Percentiles rank a stretch among this genome's conserved stretches.
Conservation (phyloP, 2,888 invertebrate species). For the Athetis lepigone region DNA sequence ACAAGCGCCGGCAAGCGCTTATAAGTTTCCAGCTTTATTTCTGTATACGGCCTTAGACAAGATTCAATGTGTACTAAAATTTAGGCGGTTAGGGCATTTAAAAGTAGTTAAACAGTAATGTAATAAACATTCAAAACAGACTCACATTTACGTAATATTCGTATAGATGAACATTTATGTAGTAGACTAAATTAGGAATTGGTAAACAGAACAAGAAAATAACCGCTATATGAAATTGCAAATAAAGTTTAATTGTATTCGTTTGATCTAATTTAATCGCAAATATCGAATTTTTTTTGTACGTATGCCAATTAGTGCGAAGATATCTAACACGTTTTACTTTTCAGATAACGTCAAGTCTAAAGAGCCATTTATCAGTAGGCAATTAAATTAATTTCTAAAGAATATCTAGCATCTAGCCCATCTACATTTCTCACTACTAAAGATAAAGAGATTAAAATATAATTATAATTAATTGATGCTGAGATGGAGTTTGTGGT, state of each 20-base stretch:
- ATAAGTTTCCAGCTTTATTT: no score
- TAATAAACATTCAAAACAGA: no score
- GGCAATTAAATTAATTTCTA: constrained; percentile 16
- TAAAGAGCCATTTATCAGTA: constrained; percentile 19
- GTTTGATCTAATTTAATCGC: not conserved
- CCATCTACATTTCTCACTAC: constrained; percentile 26
- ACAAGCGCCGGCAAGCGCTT: no score
- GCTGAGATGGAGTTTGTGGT: not conserved
- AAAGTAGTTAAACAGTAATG: no score
- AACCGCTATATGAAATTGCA: no score
- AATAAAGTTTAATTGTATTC: not conserved
- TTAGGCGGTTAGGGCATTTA: no score
- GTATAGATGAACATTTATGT: no score
- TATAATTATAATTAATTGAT: constrained; percentile 1
- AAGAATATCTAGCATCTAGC: constrained; percentile 29
- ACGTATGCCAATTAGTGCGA: not conserved
- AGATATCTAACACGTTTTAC: constrained; percentile 7
- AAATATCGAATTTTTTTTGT: constrained; percentile 2
- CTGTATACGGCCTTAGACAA: no score
- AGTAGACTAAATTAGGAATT: no score
- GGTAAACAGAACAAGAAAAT: no score
- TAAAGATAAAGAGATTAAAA: constrained; percentile 31
- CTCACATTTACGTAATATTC: no score
- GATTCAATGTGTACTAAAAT: no score
- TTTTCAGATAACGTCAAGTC: constrained; percentile 17